phyloP scores from a whole-genome alignment of 2,113 vertebrate species.

The Lanius ludovicianus region DNA sequence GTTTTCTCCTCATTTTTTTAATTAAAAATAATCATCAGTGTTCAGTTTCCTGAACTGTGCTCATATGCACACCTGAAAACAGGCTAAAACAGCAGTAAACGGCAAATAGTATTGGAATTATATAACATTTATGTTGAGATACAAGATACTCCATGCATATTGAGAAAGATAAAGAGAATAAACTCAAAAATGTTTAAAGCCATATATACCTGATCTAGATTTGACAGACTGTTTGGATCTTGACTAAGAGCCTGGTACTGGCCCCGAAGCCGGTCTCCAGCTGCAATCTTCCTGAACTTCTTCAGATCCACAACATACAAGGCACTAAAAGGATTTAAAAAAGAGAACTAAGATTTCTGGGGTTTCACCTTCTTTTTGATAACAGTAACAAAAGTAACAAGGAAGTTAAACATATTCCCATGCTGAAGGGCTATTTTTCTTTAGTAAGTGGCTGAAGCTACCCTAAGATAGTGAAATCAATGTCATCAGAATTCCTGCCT shows the following conservation, averaged over 20 bases:
- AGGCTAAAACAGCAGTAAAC: background rate
- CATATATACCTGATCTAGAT: constrained; percentile 89
- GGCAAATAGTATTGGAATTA: background rate
- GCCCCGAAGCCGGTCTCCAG: constrained; percentile 91
- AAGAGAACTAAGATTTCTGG: background rate
- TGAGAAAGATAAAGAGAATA: background rate
- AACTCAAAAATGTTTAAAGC: background rate
- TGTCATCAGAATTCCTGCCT: background rate
- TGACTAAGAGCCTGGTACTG: constrained; percentile 96
- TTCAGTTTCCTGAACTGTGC: background rate
- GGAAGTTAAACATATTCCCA: background rate
- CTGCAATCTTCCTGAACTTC: constrained; percentile 93
- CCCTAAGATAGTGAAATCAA: background rate
- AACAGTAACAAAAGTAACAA: background rate
- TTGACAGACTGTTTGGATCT: constrained; percentile 95
- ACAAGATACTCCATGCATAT: background rate
- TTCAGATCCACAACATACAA: constrained; percentile 96
- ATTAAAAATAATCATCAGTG: background rate
- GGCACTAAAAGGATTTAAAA: constrained; percentile 74
- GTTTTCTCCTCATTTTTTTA: background rate
- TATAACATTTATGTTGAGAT: background rate
- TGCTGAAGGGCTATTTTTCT: background rate
- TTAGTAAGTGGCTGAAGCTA: background rate
- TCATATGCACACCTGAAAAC: background rate
- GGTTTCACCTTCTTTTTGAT: background rate